phyloP scores from a whole-genome alignment of 2,797 vertebrate species.

The Odontamblyopus rebecca region DNA sequence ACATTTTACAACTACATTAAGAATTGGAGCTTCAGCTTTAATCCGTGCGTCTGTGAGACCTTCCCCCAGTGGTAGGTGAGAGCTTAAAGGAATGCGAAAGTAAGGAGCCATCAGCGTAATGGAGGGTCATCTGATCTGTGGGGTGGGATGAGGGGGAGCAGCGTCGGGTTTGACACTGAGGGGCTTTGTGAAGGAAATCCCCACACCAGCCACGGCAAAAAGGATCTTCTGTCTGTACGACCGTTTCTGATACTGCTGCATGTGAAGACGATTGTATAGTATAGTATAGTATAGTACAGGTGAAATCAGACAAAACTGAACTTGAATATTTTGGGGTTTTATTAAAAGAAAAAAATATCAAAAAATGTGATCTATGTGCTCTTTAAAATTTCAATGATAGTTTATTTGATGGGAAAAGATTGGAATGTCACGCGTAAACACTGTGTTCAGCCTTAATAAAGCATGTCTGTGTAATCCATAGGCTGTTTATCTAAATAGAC shows the following conservation, averaged over 20 bases:
- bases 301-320: not conserved
- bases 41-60: not conserved
- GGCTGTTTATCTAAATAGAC: no score
- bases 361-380: no score
- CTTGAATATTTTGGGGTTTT: not conserved
- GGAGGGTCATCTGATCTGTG: conserved; percentile 1
- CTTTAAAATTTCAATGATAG: no score
- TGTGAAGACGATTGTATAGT: no score
- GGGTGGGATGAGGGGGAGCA: not conserved
- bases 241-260: no score
- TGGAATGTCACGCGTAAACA: no score
- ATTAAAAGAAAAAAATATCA: no score
- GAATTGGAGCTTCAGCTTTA: not conserved
- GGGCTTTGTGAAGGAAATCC: conserved; percentile 8
- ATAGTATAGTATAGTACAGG: no score
- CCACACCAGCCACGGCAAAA: not conserved
- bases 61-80: not conserved
- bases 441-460: no score
- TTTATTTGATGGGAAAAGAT: no score
- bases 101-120: conserved; percentile 5
- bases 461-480: no score
- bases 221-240: not conserved
- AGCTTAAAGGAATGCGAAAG: not conserved
- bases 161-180: conserved; percentile 1
- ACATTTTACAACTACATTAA: conserved; percentile 5